Evolutionary conservation across 2,797 vertebrate genomes (phyloP).

Genomic region (Anguilla megastoma): DNA sequence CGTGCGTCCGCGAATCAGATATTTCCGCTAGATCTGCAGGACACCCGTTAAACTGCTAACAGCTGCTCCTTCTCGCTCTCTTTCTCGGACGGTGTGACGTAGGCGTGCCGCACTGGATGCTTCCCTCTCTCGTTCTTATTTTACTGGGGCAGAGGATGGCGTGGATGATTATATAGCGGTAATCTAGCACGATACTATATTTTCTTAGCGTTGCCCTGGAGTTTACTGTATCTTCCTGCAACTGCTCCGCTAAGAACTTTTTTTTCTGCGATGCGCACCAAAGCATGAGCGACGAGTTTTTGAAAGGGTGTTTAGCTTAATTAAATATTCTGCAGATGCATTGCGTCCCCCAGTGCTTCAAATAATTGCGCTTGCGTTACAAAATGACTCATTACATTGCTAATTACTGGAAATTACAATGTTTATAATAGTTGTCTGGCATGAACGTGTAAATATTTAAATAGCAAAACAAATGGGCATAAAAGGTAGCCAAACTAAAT

Average conservation of each 20-base stretch:
- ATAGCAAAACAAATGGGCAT: neutral
- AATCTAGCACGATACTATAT: neutral
- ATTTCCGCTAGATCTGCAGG: neutral
- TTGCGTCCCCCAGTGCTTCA: neutral
- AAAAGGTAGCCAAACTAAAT: neutral
- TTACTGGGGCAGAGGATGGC: neutral
- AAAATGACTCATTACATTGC: neutral
- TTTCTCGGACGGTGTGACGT: conserved; percentile 6
- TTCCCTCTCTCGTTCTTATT: neutral
- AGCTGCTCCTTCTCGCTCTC: conserved; percentile 17
- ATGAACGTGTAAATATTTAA: neutral
- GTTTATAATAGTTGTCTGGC: neutral
- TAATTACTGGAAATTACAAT: neutral
- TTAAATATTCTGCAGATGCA: neutral
- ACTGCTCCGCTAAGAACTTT: neutral
- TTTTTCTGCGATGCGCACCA: neutral
- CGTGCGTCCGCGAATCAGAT: neutral
- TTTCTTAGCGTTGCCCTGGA: neutral
- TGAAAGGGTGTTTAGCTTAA: neutral
- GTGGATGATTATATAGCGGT: neutral
- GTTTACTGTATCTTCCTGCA: neutral
- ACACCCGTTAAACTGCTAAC: neutral
- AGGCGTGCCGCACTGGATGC: conserved; percentile 6
- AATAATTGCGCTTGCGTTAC: neutral
- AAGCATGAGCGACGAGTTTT: neutral